phyloP scores from a whole-genome alignment of 2,113 vertebrate genomes.

The Hemiprocne comata region DNA sequence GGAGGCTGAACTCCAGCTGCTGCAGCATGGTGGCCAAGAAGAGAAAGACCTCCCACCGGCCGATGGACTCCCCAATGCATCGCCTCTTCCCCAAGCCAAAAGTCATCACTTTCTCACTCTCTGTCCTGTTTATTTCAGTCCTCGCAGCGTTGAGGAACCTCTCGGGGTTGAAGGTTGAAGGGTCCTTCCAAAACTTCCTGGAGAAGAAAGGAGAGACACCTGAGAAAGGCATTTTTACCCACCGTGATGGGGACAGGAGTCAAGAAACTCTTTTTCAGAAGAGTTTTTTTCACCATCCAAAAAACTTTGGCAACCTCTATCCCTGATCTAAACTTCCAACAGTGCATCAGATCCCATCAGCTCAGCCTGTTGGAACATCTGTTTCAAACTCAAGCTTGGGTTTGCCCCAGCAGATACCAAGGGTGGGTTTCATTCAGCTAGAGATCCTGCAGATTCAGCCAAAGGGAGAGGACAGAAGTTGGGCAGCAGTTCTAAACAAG shows the following conservation, averaged over 20 bases:
- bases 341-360: not conserved
- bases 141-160: constrained; percentile 82
- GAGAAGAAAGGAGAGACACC: not conserved
- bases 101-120: constrained; percentile 82
- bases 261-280: not conserved
- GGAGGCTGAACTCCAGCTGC: constrained; percentile 78
- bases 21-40: constrained; percentile 89
- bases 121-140: constrained; percentile 68
- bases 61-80: constrained; percentile 90
- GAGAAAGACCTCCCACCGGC: constrained; percentile 87
- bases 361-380: not conserved
- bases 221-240: not conserved
- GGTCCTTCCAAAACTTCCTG: constrained; percentile 90
- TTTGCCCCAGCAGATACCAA: not conserved
- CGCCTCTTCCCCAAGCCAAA: constrained; percentile 91
- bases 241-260: rapidly evolving
- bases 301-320: not conserved
- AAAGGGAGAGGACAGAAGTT: not conserved
- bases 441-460: not conserved
- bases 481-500: not conserved
- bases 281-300: not conserved
- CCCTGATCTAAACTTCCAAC: not conserved
- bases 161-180: constrained; percentile 83
- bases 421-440: not conserved
- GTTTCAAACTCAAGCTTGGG: not conserved